phyloP scores from a whole-genome alignment of 2,888 invertebrate genomes.

The Acheta domesticus region DNA sequence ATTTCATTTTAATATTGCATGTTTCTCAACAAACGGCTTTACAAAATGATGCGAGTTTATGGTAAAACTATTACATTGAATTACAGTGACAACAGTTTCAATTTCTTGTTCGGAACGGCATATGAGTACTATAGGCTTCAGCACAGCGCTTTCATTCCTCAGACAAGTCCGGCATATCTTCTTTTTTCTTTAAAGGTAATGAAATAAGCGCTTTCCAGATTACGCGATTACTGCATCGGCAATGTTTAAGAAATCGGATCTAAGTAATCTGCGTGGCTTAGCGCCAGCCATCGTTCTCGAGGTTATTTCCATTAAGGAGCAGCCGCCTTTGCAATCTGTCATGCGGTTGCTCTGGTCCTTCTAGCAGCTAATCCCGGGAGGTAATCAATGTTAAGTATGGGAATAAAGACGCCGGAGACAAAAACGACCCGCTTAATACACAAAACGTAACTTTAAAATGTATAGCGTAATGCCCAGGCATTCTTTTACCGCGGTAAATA shows the following conservation, averaged over 20 bases:
- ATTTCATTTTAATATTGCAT: no score
- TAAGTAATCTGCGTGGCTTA: background rate
- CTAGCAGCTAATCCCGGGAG: background rate
- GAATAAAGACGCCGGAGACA: constrained; percentile 18
- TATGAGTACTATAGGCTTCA: no score
- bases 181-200: background rate
- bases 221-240: background rate
- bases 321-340: background rate
- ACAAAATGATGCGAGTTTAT: no score
- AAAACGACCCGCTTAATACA: constrained; percentile 1
- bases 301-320: constrained; percentile 11
- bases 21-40: no score
- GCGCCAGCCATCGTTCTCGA: background rate
- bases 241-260: background rate
- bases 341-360: background rate
- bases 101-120: no score
- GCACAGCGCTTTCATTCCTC: no score
- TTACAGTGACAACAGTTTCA: no score
- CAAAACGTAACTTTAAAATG: constrained; percentile 18
- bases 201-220: background rate
- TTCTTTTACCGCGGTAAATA: constrained; percentile 23
- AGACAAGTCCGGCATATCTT: no score
- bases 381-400: constrained; percentile 18
- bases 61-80: no score
- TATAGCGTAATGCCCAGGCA: constrained; percentile 5